Conservation (phyloP, 1,140 invertebrate genomes). For the Zaprionus gabonicus region DNA sequence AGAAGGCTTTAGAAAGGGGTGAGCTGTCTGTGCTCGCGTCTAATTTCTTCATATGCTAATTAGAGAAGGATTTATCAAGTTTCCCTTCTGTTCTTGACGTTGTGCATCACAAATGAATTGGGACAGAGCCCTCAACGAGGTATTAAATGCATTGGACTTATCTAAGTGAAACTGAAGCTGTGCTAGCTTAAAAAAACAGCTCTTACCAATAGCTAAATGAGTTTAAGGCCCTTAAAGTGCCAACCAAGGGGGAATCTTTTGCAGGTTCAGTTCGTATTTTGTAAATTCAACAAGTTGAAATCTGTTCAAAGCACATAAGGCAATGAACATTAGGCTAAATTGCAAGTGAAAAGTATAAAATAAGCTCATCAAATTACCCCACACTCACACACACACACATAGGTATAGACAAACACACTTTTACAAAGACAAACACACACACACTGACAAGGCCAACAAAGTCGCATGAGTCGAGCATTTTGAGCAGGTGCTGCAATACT, state of each 20-base stretch:
- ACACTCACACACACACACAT: constrained; percentile 13
- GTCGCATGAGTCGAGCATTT: constrained; percentile 56
- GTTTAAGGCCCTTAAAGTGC: constrained; percentile 15
- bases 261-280: constrained; percentile 15
- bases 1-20: constrained; percentile 16
- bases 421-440: constrained; percentile 14
- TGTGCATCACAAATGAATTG: constrained; percentile 62
- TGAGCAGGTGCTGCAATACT: constrained; percentile 64
- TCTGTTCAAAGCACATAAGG: constrained; percentile 61
- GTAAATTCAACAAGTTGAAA: constrained; percentile 74
- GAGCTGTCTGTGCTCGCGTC: constrained; percentile 11
- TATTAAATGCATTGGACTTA: constrained; percentile 67
- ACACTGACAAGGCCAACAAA: constrained; percentile 55
- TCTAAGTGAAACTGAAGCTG: constrained; percentile 57
- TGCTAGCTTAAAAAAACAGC: background rate
- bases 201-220: background rate
- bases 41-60: constrained; percentile 78
- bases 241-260: background rate
- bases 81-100: constrained; percentile 51
- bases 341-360: constrained; percentile 76
- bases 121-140: background rate
- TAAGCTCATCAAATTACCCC: constrained; percentile 74
- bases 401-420: background rate
- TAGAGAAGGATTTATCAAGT: constrained; percentile 59
- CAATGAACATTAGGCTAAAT: constrained; percentile 59